Base-by-base conservation (phyloP, 2,888 invertebrate species). In the Melipona bicolor region DNA sequence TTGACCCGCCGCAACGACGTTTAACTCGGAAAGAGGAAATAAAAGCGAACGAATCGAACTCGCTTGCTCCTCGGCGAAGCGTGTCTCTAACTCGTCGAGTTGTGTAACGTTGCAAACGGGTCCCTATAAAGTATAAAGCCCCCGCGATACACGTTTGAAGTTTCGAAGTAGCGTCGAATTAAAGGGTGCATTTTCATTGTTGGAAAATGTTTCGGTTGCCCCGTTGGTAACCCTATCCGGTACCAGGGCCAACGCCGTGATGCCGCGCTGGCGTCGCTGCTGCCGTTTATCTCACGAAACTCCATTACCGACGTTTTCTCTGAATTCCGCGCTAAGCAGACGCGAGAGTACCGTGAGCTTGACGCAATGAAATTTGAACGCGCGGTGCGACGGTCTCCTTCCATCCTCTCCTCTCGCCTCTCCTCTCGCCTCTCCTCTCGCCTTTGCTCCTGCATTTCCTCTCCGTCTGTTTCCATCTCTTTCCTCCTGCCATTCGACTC, bases 291-390 rank as follows among this genome's bases (percentile, higher is more conserved):
- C 92, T 91, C 91, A 85, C 86, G 91, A 93, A 93, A 93, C 93
- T 93, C 93, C 90, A 93, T 93, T 93, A 93, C 93, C 93, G 92
- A 93, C 91, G 91, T 90, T 90, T 92, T 91, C 91, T 84, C 85
- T 86, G 89, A 92, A 91, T 91, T 91, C 87, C 84, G 83, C 77
- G 86, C 78, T 81, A 81, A 67, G 76, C 80, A 87, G 82, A 82
- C 74, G 79, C 59, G 87, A 87, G 78, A 79, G 84, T 71, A 78
- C 76, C 84, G 81, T 73, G 80, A 90, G 90, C 91, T 92, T 90
- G 91, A 91, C 90, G 92, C 92, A 92, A 93, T 92, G 93, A 93
- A 93, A 93, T 93, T 93, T 92, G 92, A 93, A 92, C 93, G 90
- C 91, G 90, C 89, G 89, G 89, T 89, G 89, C 90, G 86, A 87